These are phyloP conservation scores for Hypomecis atomaria DNA, from an alignment of 2,888 invertebrate species.

Conservation along the genomic window DNA sequence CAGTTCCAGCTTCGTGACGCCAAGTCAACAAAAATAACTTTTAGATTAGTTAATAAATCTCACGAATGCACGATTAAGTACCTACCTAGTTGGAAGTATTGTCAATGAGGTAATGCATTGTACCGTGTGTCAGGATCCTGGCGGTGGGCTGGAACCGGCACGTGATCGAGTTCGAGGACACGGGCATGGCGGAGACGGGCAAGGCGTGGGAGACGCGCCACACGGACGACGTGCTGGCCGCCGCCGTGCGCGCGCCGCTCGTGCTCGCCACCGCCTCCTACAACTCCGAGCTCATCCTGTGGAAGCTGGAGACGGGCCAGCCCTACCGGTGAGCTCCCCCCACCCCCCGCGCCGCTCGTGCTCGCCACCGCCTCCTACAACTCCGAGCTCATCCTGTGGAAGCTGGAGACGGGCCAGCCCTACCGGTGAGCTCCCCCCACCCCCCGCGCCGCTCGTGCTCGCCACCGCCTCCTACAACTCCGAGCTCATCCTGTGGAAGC, in stretches of 20 bases:
- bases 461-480: constrained; percentile 92
- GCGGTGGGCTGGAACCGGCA: constrained; percentile 92
- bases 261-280: constrained; percentile 90
- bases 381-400: constrained; percentile 93
- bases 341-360: constrained; percentile 80
- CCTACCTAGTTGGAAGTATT: too few relatives aligned
- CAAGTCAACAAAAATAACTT: too few relatives aligned
- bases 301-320: constrained; percentile 93
- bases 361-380: constrained; percentile 91
- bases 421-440: constrained; percentile 70
- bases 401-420: constrained; percentile 91
- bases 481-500: constrained; percentile 91
- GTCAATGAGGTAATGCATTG: too few relatives aligned
- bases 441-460: constrained; percentile 85
- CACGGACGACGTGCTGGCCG: constrained; percentile 89
- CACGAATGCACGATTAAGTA: too few relatives aligned
- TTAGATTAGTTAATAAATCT: too few relatives aligned
- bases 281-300: constrained; percentile 91
- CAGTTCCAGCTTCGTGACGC: too few relatives aligned
- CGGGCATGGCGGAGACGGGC: constrained; percentile 80
- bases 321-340: constrained; percentile 80
- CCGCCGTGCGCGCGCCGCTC: constrained; percentile 87
- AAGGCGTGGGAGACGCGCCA: constrained; percentile 90
- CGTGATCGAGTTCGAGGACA: constrained; percentile 87
- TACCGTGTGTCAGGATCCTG: constrained; percentile 83